Conservation (phyloP, 2,113 vertebrate species). For the Cryptoleucopteryx plumbea region DNA sequence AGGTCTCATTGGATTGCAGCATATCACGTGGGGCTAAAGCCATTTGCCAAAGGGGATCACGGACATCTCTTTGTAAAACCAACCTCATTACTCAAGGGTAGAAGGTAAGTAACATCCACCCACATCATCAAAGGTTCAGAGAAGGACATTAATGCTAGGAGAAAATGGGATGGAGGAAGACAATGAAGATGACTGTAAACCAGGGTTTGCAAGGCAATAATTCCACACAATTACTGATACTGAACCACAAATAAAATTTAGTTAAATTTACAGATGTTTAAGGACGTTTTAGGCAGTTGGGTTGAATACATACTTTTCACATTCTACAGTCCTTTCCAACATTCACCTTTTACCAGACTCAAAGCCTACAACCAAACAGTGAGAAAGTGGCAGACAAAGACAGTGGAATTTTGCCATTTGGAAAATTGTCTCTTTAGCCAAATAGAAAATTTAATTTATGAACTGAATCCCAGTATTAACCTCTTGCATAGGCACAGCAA, state of each 20-base stretch:
- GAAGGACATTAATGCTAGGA: background rate
- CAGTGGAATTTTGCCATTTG: background rate
- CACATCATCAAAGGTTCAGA: background rate
- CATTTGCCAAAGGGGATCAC: background rate
- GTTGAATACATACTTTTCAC: background rate
- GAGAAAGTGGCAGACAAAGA: background rate
- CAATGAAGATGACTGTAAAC: background rate
- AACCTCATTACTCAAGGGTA: background rate
- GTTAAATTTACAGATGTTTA: background rate
- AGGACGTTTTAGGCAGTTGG: background rate
- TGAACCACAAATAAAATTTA: background rate
- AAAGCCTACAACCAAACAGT: background rate
- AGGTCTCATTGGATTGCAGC: background rate
- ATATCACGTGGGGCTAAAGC: background rate
- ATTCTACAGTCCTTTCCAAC: background rate
- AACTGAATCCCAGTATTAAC: background rate
- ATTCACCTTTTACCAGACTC: background rate
- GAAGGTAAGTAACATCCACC: background rate
- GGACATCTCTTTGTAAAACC: background rate
- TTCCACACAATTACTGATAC: background rate
- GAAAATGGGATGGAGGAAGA: background rate
- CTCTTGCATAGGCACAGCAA: background rate
- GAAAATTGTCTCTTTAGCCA: background rate
- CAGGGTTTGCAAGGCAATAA: background rate
- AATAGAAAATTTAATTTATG: background rate